Conservation (phyloP, 2,888 invertebrate species). For the Heliothis peltigera region DNA sequence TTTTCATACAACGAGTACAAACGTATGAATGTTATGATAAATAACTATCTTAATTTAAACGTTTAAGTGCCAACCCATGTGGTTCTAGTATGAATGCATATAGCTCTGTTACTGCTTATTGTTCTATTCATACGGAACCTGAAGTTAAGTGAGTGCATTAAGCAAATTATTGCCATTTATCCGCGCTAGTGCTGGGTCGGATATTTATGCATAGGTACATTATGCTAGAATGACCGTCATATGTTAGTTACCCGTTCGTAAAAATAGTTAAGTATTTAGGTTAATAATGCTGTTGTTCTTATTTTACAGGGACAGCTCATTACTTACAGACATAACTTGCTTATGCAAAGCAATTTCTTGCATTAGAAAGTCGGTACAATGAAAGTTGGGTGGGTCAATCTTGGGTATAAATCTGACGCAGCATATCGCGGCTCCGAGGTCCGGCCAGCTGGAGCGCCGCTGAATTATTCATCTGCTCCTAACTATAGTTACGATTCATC, state of each 20-base stretch:
- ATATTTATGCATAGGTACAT: slow-evolving; percentile 15
- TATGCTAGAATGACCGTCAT: no score
- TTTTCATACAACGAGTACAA: no score
- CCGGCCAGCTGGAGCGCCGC: slow-evolving; percentile 59
- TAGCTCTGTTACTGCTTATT: slow-evolving; percentile 38
- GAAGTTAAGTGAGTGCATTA: slow-evolving; percentile 56
- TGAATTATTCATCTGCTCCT: slow-evolving; percentile 77
- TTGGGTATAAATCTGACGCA: slow-evolving; percentile 73
- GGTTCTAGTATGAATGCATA: slow-evolving; percentile 34
- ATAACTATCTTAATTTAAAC: slow-evolving; percentile 39
- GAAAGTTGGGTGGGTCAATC: slow-evolving; percentile 65
- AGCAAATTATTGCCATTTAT: slow-evolving; percentile 50
- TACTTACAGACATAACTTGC: neutral
- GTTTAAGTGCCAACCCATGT: slow-evolving; percentile 28
- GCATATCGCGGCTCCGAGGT: slow-evolving; percentile 65
- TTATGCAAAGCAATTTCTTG: slow-evolving; percentile 23
- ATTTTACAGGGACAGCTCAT: neutral
- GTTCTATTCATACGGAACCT: slow-evolving; percentile 49
- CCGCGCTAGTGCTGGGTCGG: slow-evolving; percentile 38
- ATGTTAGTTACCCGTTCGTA: no score
- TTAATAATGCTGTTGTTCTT: neutral
- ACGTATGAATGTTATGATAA: slow-evolving; percentile 34
- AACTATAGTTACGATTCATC: slow-evolving; percentile 75
- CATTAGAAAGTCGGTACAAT: slow-evolving; percentile 37
- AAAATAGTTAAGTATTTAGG: slow-evolving; percentile 9